Evolutionary conservation across 1,140 invertebrate species (phyloP), one percentile per base, ranked within the genome.

Genomic region (Atta cephalotes): DNA sequence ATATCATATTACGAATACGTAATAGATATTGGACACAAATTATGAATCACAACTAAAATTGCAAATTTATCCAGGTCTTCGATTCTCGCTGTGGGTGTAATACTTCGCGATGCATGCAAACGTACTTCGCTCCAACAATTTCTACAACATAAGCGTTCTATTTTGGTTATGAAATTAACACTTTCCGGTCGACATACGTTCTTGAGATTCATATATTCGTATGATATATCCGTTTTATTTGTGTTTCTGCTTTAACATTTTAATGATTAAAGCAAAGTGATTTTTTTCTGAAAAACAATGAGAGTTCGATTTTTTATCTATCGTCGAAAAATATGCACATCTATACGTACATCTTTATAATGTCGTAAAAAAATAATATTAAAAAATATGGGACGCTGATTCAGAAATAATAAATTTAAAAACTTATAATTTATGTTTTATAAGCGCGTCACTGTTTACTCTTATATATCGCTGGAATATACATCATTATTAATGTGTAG

Each of bases 101-200:
- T 76, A 76, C 31, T 45, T 62, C 53, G 31, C 12, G n/a, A n/a
- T 16, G 7, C 56, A 76, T 76, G 72, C 31, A 60, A 76, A 72
- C 51, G 51, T 72, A 56, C 6, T 76, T 28, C n/a, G n/a, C 72
- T 76, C 25, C 56, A 45, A 60, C 31, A 21, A 25, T 76, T 60
- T 76, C 28, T 25, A 16, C 72, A 60, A 60, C n/a, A 56, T 35
- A 76, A 76, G 56, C 35, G 21, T 60, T 70, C 66, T 70, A 70
- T 70, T 76, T 76, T 76, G 21, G 21, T 62, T 60, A 39, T 1
- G 56, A 14, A 76, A 76, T 76, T 76, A 76, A 76, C 35, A 53
- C 35, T 76, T 76, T 76, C 56, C n/a, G 31, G 31, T 21, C n/a
- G 56, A 76, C 31, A 35, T 39, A 18, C 4, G 18, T 28, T 76